Conservation (phyloP, 2,888 invertebrate species). For the Pristionchus japonicus region DNA sequence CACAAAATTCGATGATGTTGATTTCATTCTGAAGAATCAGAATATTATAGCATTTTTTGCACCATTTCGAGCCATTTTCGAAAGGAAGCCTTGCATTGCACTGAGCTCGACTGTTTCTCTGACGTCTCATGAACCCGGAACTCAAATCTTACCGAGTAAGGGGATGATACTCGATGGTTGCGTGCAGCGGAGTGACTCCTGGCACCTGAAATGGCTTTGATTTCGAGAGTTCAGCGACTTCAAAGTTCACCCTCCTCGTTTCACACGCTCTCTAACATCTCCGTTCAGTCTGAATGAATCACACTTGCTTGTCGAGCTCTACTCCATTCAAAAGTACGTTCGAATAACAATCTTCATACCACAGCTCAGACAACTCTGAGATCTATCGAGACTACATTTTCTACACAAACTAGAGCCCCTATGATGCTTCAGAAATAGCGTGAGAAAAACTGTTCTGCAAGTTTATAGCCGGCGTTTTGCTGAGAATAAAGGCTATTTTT, state of each 20-base stretch:
- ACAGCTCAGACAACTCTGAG: background rate
- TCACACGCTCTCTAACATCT: too few species aligned
- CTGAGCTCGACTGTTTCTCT: background rate
- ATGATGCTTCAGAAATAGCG: background rate
- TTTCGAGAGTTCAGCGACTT: background rate
- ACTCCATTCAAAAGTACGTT: background rate
- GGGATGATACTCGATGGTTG: conserved; percentile 46
- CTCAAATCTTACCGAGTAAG: background rate
- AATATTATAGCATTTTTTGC: too few species aligned
- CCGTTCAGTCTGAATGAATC: background rate
- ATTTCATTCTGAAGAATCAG: too few species aligned
- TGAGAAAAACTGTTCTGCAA: background rate
- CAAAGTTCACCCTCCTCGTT: background rate
- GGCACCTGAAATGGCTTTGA: too few species aligned
- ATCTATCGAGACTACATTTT: background rate
- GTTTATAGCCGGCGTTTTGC: background rate
- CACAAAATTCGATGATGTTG: too few species aligned
- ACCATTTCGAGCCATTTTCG: too few species aligned
- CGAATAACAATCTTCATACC: background rate
- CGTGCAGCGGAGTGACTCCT: conserved; percentile 37
- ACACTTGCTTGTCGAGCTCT: background rate
- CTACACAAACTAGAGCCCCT: background rate
- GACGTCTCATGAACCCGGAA: background rate
- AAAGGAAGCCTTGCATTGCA: too few species aligned
- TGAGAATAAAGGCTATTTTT: too few species aligned